Base-by-base conservation (phyloP, 2,113 vertebrate species). In the Cyanocitta stelleri region DNA sequence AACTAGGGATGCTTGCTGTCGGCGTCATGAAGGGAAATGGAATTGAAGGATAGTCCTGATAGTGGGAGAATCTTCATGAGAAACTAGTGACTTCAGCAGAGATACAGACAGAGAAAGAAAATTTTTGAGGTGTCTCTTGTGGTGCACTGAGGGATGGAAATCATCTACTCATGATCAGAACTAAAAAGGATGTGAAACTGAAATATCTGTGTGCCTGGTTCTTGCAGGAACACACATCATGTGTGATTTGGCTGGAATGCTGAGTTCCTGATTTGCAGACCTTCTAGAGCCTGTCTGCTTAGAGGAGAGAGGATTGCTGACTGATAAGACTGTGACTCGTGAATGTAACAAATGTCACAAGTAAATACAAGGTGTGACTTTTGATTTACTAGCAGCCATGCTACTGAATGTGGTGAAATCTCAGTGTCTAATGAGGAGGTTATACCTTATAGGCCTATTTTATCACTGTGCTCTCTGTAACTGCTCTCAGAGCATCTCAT, bases 381-480 rank as follows among this genome's bases (percentile, higher is more conserved):
- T 23, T 49, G 67, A 66, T 92, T 64, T 51, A 35, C 32, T 30
- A 24, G 55, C 3, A 14, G 32, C 9, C 11, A 23, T 62, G 33
- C 52, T 56, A 32, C 30, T 56, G 27, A 48, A 59, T 5, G 66
- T 67, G 64, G 35, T 13, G 6, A 69, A 77, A 52, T 33, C 16
- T 52, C 2, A 0, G 8, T 26, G 7, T 49, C 9, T 39, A 56
- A 63, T 20, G 56, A 39, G 55, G 61, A 67, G 51, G n/a, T 39
- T 55, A 30, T 39, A 72, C 62, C 39, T 95, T 21, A 20, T 3
- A 62, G 83, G 32, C 6, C 0, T 63, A 11, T 78, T 92, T 84
- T 80, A 67, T 90, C 72, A 35, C 75, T 69, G 52, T 58, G 35
- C n/a, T 79, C 11, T 73, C 94, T 83, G 41, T 86, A 84, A 80